Evolutionary conservation across 2,113 vertebrate genomes (phyloP).

Genomic region (Scomber japonicus): DNA sequence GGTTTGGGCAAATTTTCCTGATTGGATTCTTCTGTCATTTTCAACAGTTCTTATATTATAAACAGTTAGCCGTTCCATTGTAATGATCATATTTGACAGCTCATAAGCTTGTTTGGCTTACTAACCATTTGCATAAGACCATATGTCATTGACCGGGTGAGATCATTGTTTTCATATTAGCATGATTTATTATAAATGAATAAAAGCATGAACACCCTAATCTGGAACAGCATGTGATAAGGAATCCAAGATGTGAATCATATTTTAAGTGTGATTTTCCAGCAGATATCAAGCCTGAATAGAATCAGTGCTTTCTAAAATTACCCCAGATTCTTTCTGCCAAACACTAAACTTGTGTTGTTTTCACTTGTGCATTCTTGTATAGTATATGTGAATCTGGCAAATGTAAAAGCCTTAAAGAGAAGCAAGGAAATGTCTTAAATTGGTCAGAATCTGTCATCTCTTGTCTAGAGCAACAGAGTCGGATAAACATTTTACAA

Average conservation of each 20-base stretch:
- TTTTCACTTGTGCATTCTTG: slow-evolving; percentile 3
- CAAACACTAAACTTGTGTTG: background rate
- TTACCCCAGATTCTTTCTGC: slow-evolving; percentile 18
- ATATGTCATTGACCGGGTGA: background rate
- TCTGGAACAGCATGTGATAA: slow-evolving; percentile 38
- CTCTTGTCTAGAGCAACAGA: slow-evolving; percentile 26
- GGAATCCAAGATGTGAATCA: background rate
- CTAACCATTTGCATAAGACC: background rate
- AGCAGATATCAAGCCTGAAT: slow-evolving; percentile 35
- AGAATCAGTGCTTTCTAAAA: slow-evolving; percentile 37
- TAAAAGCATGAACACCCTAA: slow-evolving; percentile 10
- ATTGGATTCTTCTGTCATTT: background rate
- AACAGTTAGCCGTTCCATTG: background rate
- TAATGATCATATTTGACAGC: background rate
- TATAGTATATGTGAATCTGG: slow-evolving; percentile 12
- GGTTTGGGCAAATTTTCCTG: background rate
- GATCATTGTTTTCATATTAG: slow-evolving; percentile 36
- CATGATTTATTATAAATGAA: slow-evolving; percentile 31
- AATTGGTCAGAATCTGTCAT: slow-evolving; percentile 21
- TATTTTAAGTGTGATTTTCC: slow-evolving; percentile 20
- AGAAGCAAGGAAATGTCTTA: background rate
- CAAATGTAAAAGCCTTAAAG: background rate
- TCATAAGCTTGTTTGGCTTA: background rate
- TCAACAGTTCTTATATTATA: no score
- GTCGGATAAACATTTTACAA: slow-evolving; percentile 12